Evolutionary conservation across 2,888 invertebrate genomes (phyloP), one percentile per base, ranked within the genome.

Genomic region (Drosophila hamatofila): DNA sequence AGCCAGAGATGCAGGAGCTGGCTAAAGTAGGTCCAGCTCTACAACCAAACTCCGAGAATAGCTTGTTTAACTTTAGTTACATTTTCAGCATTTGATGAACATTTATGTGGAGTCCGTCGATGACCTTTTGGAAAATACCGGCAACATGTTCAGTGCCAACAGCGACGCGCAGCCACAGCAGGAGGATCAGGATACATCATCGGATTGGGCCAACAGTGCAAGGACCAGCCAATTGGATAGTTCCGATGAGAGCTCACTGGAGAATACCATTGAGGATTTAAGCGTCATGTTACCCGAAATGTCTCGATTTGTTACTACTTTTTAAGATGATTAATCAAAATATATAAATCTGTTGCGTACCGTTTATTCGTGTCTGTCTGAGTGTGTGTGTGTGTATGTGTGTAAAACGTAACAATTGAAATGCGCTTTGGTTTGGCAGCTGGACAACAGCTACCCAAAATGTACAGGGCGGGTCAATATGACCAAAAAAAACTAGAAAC

Each of bases 141-240:
- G 46, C 2, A 57, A 12, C 7, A 18, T 42, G 21, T 27, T 33
- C 12, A 51, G 11, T 23, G 8, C 25, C 2, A 56, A 66, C n/a
- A 18, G 23, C 16, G 51, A 51, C 3, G 62, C 44, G 23, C 44
- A 73, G 12, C 57, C 42, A 30, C 69, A 81, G 23, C 37, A n/a
- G 9, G 80, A 82, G 3, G 80, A 81, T 0, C 68, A 82, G 1
- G 77, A 83, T 11, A 90, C 94, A 37, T 93, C 94, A n/a, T 92
- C 92, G 30, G 95, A 95, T 82, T 95, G 95, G 95, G 95, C 94
- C 88, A 94, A 94, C 81, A 95, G 95, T 68, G 93, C 95, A 14
- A 94, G 94, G 78, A 95, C 95, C 21, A 95, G 95, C 0, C 94
- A 95, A 73, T 88, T 95, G 18, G 94, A 95, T 69, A 94, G 94